These are phyloP conservation scores for Plectrocnemia conspersa DNA, from an alignment of 1,140 invertebrate species.

Conservation along the genomic window DNA sequence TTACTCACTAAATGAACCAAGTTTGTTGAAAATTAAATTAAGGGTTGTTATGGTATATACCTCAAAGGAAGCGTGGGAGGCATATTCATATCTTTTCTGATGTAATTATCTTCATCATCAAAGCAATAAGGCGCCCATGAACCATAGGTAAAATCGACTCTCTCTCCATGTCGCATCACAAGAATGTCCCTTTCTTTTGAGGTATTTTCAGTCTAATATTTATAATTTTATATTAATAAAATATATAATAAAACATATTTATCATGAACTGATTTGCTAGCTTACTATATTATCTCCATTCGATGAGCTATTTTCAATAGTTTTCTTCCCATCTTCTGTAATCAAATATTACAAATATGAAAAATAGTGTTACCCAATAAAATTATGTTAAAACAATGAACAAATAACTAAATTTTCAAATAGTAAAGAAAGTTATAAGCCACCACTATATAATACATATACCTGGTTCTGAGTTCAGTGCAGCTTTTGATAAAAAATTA, in stretches of 20 bases:
- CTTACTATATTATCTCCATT: too few relatives aligned
- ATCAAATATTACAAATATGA: too few relatives aligned
- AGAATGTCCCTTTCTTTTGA: slow-evolving; percentile 67
- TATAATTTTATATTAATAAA: too few relatives aligned
- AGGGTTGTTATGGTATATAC: slow-evolving; percentile 30
- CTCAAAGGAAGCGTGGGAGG: slow-evolving; percentile 64
- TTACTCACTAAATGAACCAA: too few relatives aligned
- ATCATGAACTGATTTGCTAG: too few relatives aligned
- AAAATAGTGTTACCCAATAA: too few relatives aligned
- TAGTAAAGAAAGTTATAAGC: neutral
- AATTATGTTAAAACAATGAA: neutral
- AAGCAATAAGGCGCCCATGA: slow-evolving; percentile 85
- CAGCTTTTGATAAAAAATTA: slow-evolving; percentile 27
- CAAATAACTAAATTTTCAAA: neutral
- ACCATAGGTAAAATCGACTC: slow-evolving; percentile 89
- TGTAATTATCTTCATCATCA: slow-evolving; percentile 71
- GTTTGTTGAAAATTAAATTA: slow-evolving; percentile 1
- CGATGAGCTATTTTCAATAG: too few relatives aligned
- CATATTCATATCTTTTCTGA: slow-evolving; percentile 85
- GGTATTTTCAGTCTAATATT: too few relatives aligned
- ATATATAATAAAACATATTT: too few relatives aligned
- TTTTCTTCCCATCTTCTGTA: too few relatives aligned
- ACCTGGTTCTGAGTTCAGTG: slow-evolving; percentile 26
- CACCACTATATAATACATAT: neutral
- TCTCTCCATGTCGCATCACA: slow-evolving; percentile 81